Evolutionary conservation across 2,113 vertebrate genomes (phyloP).

Genomic region (Lepus europaeus): DNA sequence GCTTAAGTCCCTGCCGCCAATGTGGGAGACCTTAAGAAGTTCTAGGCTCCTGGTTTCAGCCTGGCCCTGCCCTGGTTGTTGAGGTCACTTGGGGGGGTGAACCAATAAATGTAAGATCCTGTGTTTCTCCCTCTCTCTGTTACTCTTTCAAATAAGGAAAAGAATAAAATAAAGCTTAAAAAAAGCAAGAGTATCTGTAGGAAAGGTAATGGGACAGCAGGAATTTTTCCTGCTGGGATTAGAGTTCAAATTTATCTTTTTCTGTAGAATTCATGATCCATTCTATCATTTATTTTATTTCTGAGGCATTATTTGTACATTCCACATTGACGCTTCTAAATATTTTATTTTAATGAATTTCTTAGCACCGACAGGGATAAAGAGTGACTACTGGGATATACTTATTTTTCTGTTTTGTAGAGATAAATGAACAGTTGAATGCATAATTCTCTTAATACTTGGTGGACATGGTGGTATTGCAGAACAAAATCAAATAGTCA

Average conservation of each 20-base stretch:
- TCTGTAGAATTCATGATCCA: not conserved
- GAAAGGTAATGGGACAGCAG: not conserved
- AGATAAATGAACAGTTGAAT: not conserved
- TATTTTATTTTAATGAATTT: conserved; percentile 13
- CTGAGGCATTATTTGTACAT: conserved; percentile 6
- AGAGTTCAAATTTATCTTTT: conserved; percentile 13
- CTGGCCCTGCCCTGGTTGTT: too few species aligned
- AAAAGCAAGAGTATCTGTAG: not conserved
- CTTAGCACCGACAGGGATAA: not conserved
- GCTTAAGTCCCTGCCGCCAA: too few species aligned
- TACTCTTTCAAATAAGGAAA: too few species aligned
- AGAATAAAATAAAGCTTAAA: not conserved
- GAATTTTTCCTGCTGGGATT: not conserved
- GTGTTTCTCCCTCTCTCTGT: too few species aligned
- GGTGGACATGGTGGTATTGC: not conserved
- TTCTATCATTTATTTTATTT: not conserved
- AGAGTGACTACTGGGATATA: not conserved
- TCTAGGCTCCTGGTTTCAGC: too few species aligned
- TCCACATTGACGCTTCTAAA: not conserved
- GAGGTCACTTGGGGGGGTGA: too few species aligned
- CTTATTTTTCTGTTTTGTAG: not conserved
- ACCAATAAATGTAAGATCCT: too few species aligned
- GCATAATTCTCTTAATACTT: not conserved
- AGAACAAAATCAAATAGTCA: not conserved
- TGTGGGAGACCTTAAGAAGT: too few species aligned